Evolutionary conservation across 2,113 vertebrate species (phyloP).

Genomic region (Corythaixoides concolor): DNA sequence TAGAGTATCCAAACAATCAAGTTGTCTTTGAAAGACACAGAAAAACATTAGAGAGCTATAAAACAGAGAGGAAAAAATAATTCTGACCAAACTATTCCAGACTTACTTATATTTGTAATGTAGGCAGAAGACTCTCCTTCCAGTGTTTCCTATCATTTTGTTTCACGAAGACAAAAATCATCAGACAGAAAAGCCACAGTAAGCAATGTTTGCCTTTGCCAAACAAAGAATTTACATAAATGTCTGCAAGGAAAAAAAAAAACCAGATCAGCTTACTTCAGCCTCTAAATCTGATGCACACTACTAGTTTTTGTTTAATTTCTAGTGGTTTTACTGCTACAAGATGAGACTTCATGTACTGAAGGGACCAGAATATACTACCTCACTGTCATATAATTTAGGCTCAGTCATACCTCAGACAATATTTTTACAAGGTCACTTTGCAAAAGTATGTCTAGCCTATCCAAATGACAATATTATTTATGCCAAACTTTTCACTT

Average conservation of each 20-base stretch:
- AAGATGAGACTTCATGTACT: slow-evolving; percentile 69
- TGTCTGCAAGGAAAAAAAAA: neutral
- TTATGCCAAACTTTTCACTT: slow-evolving; percentile 80
- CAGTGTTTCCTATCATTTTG: neutral
- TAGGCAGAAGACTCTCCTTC: neutral
- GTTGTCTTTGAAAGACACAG: neutral
- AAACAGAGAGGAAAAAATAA: neutral
- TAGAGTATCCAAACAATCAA: neutral
- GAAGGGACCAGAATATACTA: slow-evolving; percentile 68
- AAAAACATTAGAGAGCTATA: neutral
- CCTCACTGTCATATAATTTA: slow-evolving; percentile 79
- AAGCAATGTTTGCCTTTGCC: slow-evolving; percentile 9
- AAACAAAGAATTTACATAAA: slow-evolving; percentile 33
- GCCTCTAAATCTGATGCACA: slow-evolving; percentile 43
- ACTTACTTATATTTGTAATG: neutral
- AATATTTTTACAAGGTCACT: slow-evolving; percentile 83
- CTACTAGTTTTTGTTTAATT: slow-evolving; percentile 2
- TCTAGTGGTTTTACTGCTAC: slow-evolving; percentile 63
- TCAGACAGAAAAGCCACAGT: slow-evolving; percentile 34
- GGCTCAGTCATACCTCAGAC: slow-evolving; percentile 78
- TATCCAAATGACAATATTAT: slow-evolving; percentile 82
- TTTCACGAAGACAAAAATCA: slow-evolving; percentile 16
- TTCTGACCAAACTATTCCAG: neutral
- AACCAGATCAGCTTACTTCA: neutral
- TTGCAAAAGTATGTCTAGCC: slow-evolving; percentile 78